phyloP scores from a whole-genome alignment of 2,797 vertebrate genomes.

The Fundulus diaphanus region DNA sequence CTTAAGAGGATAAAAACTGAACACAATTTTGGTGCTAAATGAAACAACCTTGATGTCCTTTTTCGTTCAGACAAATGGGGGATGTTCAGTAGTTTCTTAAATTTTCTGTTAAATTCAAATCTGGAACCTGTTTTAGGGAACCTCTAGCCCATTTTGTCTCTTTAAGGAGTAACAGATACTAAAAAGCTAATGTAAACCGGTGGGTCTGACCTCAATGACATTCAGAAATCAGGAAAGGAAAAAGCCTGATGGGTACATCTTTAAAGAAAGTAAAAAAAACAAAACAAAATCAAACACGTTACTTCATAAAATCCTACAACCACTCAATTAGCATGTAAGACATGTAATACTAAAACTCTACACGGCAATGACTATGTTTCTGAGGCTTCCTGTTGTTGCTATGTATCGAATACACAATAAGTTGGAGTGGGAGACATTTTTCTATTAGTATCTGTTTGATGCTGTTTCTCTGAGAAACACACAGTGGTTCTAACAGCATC shows the following conservation, averaged over 20 bases:
- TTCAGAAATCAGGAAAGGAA: not conserved
- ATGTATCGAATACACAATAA: conserved; percentile 52
- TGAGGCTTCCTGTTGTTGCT: conserved; percentile 57
- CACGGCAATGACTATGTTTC: conserved; percentile 38
- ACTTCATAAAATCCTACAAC: conserved; percentile 23
- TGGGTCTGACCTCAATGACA: not conserved
- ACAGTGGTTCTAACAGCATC: conserved; percentile 58
- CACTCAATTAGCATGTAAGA: conserved; percentile 29
- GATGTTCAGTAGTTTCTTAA: not conserved
- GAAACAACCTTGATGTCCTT: not conserved
- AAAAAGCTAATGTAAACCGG: not conserved
- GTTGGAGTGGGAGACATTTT: conserved; percentile 48
- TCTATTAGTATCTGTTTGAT: conserved; percentile 32
- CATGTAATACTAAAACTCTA: conserved; percentile 51
- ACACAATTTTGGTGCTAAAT: not conserved
- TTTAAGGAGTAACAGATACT: not conserved
- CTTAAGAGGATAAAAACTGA: not conserved
- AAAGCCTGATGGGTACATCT: not conserved
- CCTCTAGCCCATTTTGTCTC: not conserved
- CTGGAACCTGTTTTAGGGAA: not conserved
- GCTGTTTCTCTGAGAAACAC: conserved; percentile 52
- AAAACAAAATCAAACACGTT: conserved; percentile 25
- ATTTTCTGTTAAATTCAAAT: not conserved
- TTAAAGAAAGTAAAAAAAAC: not conserved
- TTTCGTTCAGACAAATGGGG: not conserved